These are phyloP conservation scores for Apamea sordens DNA, from an alignment of 2,888 invertebrate species.

Conservation along the genomic window DNA sequence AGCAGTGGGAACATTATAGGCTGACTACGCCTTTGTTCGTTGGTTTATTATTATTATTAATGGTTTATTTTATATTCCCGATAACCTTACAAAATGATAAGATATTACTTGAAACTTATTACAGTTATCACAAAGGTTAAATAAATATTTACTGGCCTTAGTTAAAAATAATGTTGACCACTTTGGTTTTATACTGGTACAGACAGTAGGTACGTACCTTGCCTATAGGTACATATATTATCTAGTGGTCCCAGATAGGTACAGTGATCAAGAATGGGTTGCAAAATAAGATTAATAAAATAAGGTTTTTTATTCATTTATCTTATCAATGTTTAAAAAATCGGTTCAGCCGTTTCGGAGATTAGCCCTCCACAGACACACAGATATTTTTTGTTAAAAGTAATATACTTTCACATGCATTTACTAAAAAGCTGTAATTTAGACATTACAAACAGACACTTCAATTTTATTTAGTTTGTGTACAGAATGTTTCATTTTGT, in stretches of 20 bases:
- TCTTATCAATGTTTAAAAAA: not conserved
- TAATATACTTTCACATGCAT: too few relatives aligned
- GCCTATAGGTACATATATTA: not conserved
- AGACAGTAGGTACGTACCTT: not conserved
- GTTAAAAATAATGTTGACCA: not conserved
- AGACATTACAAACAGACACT: not conserved
- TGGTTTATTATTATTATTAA: not conserved
- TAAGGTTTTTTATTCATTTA: not conserved
- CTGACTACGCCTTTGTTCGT: not conserved
- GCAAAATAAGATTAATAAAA: not conserved
- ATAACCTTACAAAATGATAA: constrained; percentile 31
- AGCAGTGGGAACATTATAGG: not conserved
- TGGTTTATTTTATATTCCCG: not conserved
- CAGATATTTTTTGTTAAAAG: too few relatives aligned
- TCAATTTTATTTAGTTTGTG: not conserved
- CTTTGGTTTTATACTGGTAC: not conserved
- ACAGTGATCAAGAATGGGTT: too few relatives aligned
- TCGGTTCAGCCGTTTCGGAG: too few relatives aligned
- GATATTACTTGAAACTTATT: constrained; percentile 19
- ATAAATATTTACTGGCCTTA: constrained; percentile 14
- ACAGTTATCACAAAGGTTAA: constrained; percentile 24
- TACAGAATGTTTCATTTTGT: not conserved
- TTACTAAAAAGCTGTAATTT: not conserved
- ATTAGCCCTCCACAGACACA: too few relatives aligned
- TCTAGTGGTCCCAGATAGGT: too few relatives aligned